Base-by-base conservation (phyloP, 2,888 invertebrate genomes). In the Andrena bicolor region DNA sequence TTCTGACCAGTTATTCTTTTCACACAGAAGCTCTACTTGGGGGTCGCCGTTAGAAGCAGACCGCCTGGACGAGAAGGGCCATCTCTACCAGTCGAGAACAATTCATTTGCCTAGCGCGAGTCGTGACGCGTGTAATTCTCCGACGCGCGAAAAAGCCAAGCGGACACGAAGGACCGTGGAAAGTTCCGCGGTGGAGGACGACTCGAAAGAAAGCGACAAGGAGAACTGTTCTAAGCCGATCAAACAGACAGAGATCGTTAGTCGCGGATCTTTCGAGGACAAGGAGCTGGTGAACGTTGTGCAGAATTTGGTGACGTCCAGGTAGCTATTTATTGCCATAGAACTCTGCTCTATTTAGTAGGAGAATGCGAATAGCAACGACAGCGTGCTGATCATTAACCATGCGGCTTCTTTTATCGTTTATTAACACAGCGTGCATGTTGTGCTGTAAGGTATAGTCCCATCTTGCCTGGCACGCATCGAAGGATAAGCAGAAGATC, bases 231-330 rank as follows among this genome's bases (percentile, higher is more conserved):
- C 30, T 16, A 10, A n/a, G 20, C n/a, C 23, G 4, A 51, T 10
- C 23, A 30, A 71, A 32, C 51, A 30, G 7, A 7, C 63, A 0
- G 75, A 77, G 4, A 8, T 51, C 0, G 3, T 53, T 1, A 16
- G 35, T 4, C 63, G 16, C 16, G 78, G 80, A 16, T 68, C 48
- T 3, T 80, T 80, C 56, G 69, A 74, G 6, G 74, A 70, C 20
- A 32, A 63, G 2, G 63, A 76, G 49, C 49, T 75, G 32, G 70
- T 56, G 74, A 81, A 84, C 7, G 87, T 92, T 49, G 90, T 92
- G 48, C 90, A 91, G 69, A 74, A 88, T 35, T 76, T 92, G 58
- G 92, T 92, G 23, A 86, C 84, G 23, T 89, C 92, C 1, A 91
- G 91, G 92, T 92, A 88, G 77, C 58, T 76, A 26, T 35, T 53